Base-by-base conservation (phyloP, 2,888 invertebrate genomes). In the Amphipoea oculea region DNA sequence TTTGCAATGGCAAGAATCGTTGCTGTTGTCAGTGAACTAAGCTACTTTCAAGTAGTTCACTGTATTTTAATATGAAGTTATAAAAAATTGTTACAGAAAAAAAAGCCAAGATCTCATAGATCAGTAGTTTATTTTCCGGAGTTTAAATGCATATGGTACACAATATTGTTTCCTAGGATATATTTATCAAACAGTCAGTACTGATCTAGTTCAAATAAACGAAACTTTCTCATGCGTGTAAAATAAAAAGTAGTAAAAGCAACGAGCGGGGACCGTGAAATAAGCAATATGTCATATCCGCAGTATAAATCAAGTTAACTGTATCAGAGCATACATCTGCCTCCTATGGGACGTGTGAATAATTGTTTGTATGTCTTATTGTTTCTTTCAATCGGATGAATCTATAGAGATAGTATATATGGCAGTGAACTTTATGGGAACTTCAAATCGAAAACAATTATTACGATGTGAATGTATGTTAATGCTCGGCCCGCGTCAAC, bases 241-340 rank as follows among this genome's bases (percentile, higher is more conserved):
- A 70, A 80, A 83, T 78, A 87, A 87, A 86, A 84, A 87, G 75
- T 76, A 73, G 76, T 40, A 67, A 80, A 82, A 75, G 67, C 80
- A 90, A 83, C 78, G 71, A 81, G 81, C 79, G 87, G 78, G 88
- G 90, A 92, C 93, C 93, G 91, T 94, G 92, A 93, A 93, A 93
- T 91, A 78, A 90, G 88, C 84, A 87, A 86, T 87, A 87, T 86
- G 88, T 89, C 89, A 90, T 90, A 86, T 92, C 89, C 85, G 88
- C 83, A 79, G 62, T 86, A 92, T 93, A 92, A 93, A 94, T 94
- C 93, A 93, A 92, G 87, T 92, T 93, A 92, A 93, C 93, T 92
- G 90, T 90, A 90, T 90, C 87, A 88, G 87, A 60, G 79, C 48
- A 74, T 84, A 89, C 93, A 94, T 92, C 87, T 93, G 93, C 79